Conservation (phyloP, 2,797 vertebrate genomes). For the Pantherophis vulpinus region DNA sequence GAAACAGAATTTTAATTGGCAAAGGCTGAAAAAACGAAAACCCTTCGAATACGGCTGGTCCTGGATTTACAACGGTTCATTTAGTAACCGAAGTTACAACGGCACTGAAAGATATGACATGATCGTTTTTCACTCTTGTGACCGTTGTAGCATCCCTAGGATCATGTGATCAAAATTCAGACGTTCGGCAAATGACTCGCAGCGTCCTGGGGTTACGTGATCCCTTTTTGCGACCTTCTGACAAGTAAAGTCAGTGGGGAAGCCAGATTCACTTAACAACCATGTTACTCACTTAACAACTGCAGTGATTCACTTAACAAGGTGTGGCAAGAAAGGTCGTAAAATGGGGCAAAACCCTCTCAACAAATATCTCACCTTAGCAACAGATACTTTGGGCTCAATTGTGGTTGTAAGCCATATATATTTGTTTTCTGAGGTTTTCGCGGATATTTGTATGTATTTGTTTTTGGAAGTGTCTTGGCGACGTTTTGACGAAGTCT, state of each 20-base stretch:
- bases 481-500: too few relatives aligned
- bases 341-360: neutral
- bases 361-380: neutral
- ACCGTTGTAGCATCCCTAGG: neutral
- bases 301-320: neutral
- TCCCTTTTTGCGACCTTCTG: neutral
- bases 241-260: neutral
- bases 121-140: neutral
- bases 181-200: neutral
- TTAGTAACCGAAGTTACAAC: neutral
- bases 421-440: too few relatives aligned
- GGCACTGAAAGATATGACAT: too few relatives aligned
- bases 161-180: neutral
- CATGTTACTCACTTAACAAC: neutral
- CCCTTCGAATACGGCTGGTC: neutral
- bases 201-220: neutral
- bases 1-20: neutral
- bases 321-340: too few relatives aligned
- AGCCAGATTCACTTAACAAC: neutral
- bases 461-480: too few relatives aligned
- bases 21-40: neutral
- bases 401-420: neutral
- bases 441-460: too few relatives aligned
- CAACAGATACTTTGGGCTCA: neutral
- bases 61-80: neutral